Evolutionary conservation across 2,888 invertebrate genomes (phyloP), one percentile per base, ranked within the genome.

Genomic region (Argyresthia albistria): DNA sequence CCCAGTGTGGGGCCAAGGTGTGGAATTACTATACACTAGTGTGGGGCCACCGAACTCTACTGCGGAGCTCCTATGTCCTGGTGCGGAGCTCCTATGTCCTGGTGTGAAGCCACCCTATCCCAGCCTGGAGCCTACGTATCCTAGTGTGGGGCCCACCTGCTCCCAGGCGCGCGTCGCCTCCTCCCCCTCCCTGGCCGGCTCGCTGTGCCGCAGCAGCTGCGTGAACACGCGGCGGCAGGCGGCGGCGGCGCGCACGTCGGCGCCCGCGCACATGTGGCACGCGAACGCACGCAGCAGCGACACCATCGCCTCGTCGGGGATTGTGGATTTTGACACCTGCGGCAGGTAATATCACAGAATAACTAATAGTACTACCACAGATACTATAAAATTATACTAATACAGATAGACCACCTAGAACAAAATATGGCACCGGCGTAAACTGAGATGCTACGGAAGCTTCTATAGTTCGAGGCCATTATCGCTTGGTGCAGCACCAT

Each of bases 91-190:
- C 93, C 51, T 89, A 67, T 58, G 91, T 90, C 39, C 93, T 93
- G 76, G 96, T 95, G 11, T 91, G 35, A 35, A 48, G 37, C 37
- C 25, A 25, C 3, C 25, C 3, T 25, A 25, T 25, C 25, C 25
- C 6, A 25, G 25, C 6, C n/a, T n/a, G n/a, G n/a, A n/a, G n/a
- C n/a, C n/a, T n/a, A n/a, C n/a, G n/a, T 25, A 25, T 9, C 39
- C 39, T 39, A 9, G n/a, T 39, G 10, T 11, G 39, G 9, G 39
- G 50, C 62, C 67, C 64, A 93, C 93, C 70, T 73, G 61, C 70
- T 88, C 89, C 95, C 95, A 95, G 6, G 92, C 93, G 36, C 88
- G 66, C 53, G 92, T 92, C 67, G 83, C 92, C 47, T 90, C 91
- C 56, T 86, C 74, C 67, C 91, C 91, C 59, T 92, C 92, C 11